Evolutionary conservation across 2,797 vertebrate genomes (phyloP).

Genomic region (Phataginus tricuspis): DNA sequence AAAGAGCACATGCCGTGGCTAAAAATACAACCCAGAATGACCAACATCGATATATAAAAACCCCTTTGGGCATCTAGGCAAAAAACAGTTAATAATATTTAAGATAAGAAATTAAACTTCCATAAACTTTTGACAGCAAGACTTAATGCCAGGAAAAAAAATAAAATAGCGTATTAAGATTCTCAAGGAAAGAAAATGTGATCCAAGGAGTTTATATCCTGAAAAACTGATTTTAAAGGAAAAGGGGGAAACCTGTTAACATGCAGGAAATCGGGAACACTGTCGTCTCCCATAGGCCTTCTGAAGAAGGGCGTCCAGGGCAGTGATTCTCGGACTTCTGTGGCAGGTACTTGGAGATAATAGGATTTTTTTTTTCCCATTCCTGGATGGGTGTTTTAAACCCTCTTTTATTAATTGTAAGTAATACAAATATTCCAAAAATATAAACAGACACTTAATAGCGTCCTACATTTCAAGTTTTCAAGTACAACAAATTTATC

Average conservation of each 20-base stretch:
- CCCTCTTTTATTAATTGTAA: conserved; percentile 80
- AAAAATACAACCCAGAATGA: neutral
- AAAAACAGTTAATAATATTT: neutral
- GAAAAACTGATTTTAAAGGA: neutral
- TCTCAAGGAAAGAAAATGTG: neutral
- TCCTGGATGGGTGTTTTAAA: conserved; percentile 68
- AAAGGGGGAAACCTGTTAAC: neutral
- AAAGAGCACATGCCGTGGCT: neutral
- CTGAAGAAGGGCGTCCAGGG: neutral
- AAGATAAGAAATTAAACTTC: neutral
- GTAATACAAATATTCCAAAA: conserved; percentile 86
- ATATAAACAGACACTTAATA: conserved; percentile 83
- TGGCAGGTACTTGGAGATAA: neutral
- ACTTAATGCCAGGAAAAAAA: neutral
- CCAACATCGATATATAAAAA: neutral
- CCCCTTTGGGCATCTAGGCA: neutral
- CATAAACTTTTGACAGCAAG: neutral
- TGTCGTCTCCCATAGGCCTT: neutral
- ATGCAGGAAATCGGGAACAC: neutral
- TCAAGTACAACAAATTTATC: conserved; percentile 81
- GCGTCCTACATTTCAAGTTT: conserved; percentile 84
- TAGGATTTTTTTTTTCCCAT: neutral
- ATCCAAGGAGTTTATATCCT: neutral
- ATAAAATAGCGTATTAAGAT: neutral
- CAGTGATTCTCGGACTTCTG: neutral